phyloP scores from a whole-genome alignment of 2,888 invertebrate species.

The Oxytorus armatus region DNA sequence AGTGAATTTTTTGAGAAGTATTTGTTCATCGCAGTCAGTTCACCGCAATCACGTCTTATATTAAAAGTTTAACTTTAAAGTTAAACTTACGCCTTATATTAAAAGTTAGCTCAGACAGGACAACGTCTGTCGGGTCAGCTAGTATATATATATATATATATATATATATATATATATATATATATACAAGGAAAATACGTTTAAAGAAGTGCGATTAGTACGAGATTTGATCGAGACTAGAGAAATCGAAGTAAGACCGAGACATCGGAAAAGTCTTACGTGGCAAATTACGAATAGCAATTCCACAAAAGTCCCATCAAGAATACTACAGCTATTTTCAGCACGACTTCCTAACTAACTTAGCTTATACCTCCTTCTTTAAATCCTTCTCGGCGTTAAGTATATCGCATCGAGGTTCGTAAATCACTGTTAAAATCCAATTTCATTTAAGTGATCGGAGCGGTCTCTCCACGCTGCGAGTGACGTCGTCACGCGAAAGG shows the following conservation, averaged over 20 bases:
- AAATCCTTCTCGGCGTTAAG: constrained; percentile 59
- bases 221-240: constrained; percentile 41
- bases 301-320: constrained; percentile 56
- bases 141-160: too few relatives aligned
- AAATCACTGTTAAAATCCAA: constrained; percentile 66
- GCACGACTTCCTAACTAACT: constrained; percentile 65
- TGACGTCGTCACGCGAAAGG: constrained; percentile 26
- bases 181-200: too few relatives aligned
- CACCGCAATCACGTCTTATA: too few relatives aligned
- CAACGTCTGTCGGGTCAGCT: too few relatives aligned
- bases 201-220: constrained; percentile 23
- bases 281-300: constrained; percentile 44
- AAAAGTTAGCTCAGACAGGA: too few relatives aligned
- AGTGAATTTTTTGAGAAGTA: too few relatives aligned
- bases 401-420: constrained; percentile 60
- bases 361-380: constrained; percentile 58
- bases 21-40: too few relatives aligned
- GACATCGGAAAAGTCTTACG: constrained; percentile 59
- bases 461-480: constrained; percentile 29
- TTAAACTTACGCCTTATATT: too few relatives aligned
- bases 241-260: constrained; percentile 44
- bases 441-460: constrained; percentile 61
- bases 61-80: too few relatives aligned
- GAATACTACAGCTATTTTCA: constrained; percentile 62
- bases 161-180: too few relatives aligned